Evolutionary conservation across 2,797 vertebrate species (phyloP), one percentile per base, ranked within the genome.

Genomic region (Malacoraja senta): DNA sequence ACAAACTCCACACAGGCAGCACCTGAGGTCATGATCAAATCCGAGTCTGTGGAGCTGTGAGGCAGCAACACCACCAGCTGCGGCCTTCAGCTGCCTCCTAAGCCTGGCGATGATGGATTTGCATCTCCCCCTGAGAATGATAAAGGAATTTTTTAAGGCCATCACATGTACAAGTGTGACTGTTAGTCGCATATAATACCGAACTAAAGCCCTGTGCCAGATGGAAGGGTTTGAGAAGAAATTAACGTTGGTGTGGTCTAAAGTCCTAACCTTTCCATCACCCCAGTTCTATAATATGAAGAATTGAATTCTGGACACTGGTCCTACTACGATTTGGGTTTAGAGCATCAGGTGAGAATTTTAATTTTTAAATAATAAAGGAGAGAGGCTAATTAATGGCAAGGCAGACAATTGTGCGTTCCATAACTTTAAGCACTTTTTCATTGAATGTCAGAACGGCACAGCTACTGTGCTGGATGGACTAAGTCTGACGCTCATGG

Each of bases 401-500:
- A 35, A 21, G 17, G 19, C 6, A 68, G 61, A 35, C 77, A 21
- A 10, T 35, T 68, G 1, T 84, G 53, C 3, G n/a, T 10, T 68
- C 32, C 10, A 35, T 21, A 65, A 0, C 61, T 86, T 63, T 32
- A 86, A 88, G 19, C 6, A 61, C 15, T 86, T 58, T 63, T 63
- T n/a, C 83, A 65, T 83, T 63, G 19, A 29, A 61, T 63, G 84
- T 35, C 63, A 35, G n/a, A 32, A 68, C 68, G 65, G 21, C 13
- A 29, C 61, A 83, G 61, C 26, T 13, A 15, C 58, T 68, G 84
- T 88, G 84, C 65, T 88, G n/a, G 63, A 35, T 88, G n/a, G 63
- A 35, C 61, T 88, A 65, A 68, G 83, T 88, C 84, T 35, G 61
- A 68, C n/a, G 65, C 63, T 88, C 63, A 21, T 88, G 84, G 84